Percentiles rank a stretch among this genome's conserved stretches.
Evolutionary conservation across 2,113 vertebrate genomes (phyloP).

Genomic region (Tragelaphus imberbis): DNA sequence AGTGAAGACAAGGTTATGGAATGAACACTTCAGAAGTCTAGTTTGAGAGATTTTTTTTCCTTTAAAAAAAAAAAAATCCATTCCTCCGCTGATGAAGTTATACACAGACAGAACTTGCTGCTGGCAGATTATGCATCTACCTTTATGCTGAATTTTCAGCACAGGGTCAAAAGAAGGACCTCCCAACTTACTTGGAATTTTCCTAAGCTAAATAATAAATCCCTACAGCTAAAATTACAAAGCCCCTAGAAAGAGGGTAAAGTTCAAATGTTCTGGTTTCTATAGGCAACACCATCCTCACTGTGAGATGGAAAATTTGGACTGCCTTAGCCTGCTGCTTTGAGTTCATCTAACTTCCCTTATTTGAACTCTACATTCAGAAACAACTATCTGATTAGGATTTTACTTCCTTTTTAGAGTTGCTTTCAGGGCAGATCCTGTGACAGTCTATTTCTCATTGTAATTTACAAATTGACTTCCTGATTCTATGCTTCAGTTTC

Average conservation of each 20-base stretch:
- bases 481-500: not conserved
- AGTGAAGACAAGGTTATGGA: not conserved
- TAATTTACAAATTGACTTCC: not conserved
- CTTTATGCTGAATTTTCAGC: not conserved
- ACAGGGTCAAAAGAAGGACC: not conserved
- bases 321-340: not conserved
- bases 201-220: slow-evolving; percentile 18
- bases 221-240: not conserved
- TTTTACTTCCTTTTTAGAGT: not conserved
- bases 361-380: not conserved
- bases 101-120: not conserved
- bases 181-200: not conserved
- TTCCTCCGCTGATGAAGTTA: not conserved
- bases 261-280: not conserved
- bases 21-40: not conserved
- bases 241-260: not conserved
- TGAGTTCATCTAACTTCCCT: not conserved
- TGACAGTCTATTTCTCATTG: not conserved
- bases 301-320: not conserved
- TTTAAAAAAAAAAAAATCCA: not conserved
- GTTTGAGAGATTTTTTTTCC: not conserved
- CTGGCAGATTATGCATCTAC: not conserved
- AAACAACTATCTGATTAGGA: not conserved
- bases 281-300: not conserved
- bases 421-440: not conserved